Percentiles rank a stretch among this genome's conserved stretches.
These are phyloP conservation scores for Plectrocnemia conspersa DNA, from an alignment of 1,140 invertebrate species.

Conservation along the genomic window DNA sequence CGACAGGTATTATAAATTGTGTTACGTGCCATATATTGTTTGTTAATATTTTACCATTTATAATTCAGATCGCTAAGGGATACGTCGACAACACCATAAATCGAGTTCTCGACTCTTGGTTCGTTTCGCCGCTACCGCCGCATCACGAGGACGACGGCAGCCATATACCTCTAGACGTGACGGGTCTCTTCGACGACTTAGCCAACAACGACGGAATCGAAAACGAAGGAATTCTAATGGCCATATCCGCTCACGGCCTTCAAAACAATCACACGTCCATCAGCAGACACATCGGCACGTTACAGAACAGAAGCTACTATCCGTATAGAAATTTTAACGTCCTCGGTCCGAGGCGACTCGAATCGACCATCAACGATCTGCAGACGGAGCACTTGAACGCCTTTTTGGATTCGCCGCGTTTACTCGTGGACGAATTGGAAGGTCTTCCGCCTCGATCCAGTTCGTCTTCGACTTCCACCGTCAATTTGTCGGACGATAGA, in stretches of 20 bases:
- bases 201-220: conserved; percentile 55
- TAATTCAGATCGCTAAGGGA: conserved; percentile 56
- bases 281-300: conserved; percentile 13
- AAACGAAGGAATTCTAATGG: conserved; percentile 63
- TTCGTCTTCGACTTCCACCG: neutral
- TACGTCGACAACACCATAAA: conserved; percentile 71
- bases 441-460: too few species aligned
- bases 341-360: neutral
- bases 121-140: conserved; percentile 46
- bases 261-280: conserved; percentile 42
- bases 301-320: conserved; percentile 5
- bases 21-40: neutral
- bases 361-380: neutral
- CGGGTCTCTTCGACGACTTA: conserved; percentile 52
- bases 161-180: conserved; percentile 48
- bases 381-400: too few species aligned
- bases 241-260: conserved; percentile 59
- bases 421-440: too few species aligned
- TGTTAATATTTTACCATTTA: conserved; percentile 8
- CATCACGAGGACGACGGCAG: conserved; percentile 41
- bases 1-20: conserved; percentile 53
- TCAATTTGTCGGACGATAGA: neutral
- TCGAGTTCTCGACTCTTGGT: conserved; percentile 60
- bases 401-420: too few species aligned
- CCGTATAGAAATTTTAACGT: conserved; percentile 5